Evolutionary conservation across 2,888 invertebrate species (phyloP), one percentile per base, ranked within the genome.

Genomic region (Orchestes rusci): DNA sequence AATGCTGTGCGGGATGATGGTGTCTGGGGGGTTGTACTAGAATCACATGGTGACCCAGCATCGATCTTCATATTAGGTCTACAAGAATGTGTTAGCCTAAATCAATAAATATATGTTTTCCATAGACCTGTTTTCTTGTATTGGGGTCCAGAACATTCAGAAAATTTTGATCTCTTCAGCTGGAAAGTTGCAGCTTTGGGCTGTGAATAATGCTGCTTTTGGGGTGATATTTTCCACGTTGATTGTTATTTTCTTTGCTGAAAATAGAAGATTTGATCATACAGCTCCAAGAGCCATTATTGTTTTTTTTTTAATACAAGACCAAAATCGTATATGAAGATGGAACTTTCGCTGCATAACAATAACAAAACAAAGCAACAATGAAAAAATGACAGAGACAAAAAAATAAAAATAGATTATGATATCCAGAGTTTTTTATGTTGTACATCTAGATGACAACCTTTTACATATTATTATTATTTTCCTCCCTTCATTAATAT

Each of bases 191-290:
- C 58, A 58, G 3, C 59, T 43, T 28, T 53, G 54, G 2, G 64
- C 46, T 3, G 15, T 41, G 32, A 62, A 60, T 3, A 32, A 38
- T 2, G 57, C 58, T 2, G 29, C 7, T 19, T 68, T 56, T 2
- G 68, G 64, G 1, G 69, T 69, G 13, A 66, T 48, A 52, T 71
- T 71, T 53, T 64, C 61, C 16, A 71, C 58, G 39, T 60, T 59
- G 30, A 71, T 60, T 1, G 61, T 64, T 33, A 63, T 55, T 44
- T 58, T 65, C 8, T 50, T 43, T 15, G 59, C 68, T 67, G 36
- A 48, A 64, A 62, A 51, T 10, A 31, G 1, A 15, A 13, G n/a
- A 27, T 5, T 23, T 23, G 5, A 23, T n/a, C n/a, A n/a, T n/a
- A n/a, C n/a, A n/a, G n/a, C n/a, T n/a, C 60, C 52, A n/a, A n/a